These are phyloP conservation scores for Anoplolepis gracilipes DNA, from an alignment of 1,140 invertebrate genomes.

Conservation along the genomic window DNA sequence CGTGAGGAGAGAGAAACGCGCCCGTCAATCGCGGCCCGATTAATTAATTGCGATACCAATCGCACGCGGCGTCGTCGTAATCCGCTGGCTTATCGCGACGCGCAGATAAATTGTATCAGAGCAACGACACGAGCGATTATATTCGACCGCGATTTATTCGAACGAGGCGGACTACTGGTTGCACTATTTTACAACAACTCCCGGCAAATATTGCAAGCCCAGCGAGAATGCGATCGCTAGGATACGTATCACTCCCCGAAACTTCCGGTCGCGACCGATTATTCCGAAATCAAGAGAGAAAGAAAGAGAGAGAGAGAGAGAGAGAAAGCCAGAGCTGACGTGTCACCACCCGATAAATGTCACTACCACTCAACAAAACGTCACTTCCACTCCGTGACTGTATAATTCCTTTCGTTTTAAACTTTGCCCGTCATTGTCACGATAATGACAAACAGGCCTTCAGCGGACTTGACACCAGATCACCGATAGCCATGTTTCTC, in stretches of 20 bases:
- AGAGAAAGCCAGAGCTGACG: not conserved
- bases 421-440: not conserved
- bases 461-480: not conserved
- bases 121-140: too few species aligned
- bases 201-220: not conserved
- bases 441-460: not conserved
- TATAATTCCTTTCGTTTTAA: not conserved
- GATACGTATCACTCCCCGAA: not conserved
- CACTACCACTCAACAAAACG: not conserved
- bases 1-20: not conserved
- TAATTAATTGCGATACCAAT: slow-evolving; percentile 1
- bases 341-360: not conserved
- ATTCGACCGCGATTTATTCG: not conserved
- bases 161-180: not conserved
- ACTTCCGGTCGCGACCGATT: not conserved
- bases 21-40: not conserved
- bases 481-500: too few species aligned
- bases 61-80: not conserved
- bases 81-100: not conserved
- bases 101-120: slow-evolving; percentile 24
- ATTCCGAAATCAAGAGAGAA: not conserved
- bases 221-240: not conserved
- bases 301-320: not conserved
- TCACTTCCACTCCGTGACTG: not conserved
- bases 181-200: not conserved